Base-by-base conservation (phyloP, 2,113 vertebrate genomes). In the Siniperca chuatsi region DNA sequence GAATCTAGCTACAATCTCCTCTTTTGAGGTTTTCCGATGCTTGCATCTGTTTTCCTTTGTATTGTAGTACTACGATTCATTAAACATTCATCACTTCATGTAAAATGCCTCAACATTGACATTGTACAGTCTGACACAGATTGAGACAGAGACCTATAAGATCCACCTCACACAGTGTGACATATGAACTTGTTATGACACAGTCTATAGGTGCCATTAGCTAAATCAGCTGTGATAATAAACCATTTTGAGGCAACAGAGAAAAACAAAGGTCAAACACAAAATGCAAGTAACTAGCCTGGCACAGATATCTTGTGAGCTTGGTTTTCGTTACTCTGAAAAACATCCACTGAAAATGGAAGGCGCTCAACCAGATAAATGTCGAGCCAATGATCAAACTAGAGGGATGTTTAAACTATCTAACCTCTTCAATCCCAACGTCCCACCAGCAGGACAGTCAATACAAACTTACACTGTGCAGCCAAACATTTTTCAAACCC, bases 181-280 rank as follows among this genome's bases (percentile, higher is more conserved):
- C 46, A 68, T n/a, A 21, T 4, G 37, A 42, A 66, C 20, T n/a
- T 12, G 46, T 48, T 48, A 50, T 8, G 2, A 15, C 4, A 50
- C 48, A 16, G 46, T 48, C 11, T 48, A 18, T 52, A 52, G 4
- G 16, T 52, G 6, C 48, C 70, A 61, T 61, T 78, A 44, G 68
- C 61, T 67, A 75, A 57, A 65, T 77, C 71, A 80, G 44, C 72
- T 64, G 65, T 12, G 60, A 67, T 79, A 78, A 82, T 21, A 84
- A 68, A 81, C 42, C n/a, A 65, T 61, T 82, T 33, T 69, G 55
- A 79, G 57, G 48, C 58, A 64, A 65, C 4, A n/a, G 15, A 44
- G 61, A 75, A 61, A 76, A 67, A 71, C 50, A 61, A 54, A 57
- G 61, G 62, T 75, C 37, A 66, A 78, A 79, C 78, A 54, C 35